Base-by-base conservation (phyloP, 2,797 vertebrate genomes). In the Enteromius thamalakanensis region DNA sequence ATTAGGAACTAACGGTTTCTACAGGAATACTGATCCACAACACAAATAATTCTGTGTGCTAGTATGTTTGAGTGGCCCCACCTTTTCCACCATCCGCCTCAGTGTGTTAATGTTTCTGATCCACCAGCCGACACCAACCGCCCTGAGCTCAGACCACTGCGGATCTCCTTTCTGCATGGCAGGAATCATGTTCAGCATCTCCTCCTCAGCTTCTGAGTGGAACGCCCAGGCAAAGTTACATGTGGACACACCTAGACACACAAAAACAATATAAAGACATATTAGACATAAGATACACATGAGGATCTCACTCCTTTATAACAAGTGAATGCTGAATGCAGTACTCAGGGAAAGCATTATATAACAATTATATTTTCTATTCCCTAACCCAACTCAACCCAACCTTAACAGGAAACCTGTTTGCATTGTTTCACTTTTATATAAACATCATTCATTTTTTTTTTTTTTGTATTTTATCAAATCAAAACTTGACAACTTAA, bases 151-250 rank as follows among this genome's bases (percentile, higher is more conserved):
- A 58, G 98, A 98, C 98, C 98, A 99, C 90, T 98, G 98, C 0
- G 96, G 97, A 90, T 99, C 96, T n/a, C 97, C 97, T 91, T 96
- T 96, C 91, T 99, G 97, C 95, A 99, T 98, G 72, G 97, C 97
- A 3, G 98, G 98, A 90, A 99, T 97, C 96, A 97, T 98, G 92
- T 97, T 99, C 88, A 99, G 95, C 90, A 98, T 85, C 91, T 99
- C 98, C 85, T 99, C 98, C 83, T 99, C 98, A 0, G 98, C 98
- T 90, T 99, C 98, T 0, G 98, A 99, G 90, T 99, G 98, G 91
- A 99, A 99, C 77, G 97, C 98, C 98, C 98, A 99, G 1, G 98
- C 98, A 92, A 99, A 99, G 92, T 99, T 97, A 90, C 98, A 99
- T 0, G 98, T 99, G 32, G 98, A 99, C 8, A 99, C 92, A 58